Percentiles rank a stretch among this genome's conserved stretches.
These are phyloP conservation scores for Eclectus roratus DNA, from an alignment of 2,113 vertebrate genomes.

Conservation along the genomic window DNA sequence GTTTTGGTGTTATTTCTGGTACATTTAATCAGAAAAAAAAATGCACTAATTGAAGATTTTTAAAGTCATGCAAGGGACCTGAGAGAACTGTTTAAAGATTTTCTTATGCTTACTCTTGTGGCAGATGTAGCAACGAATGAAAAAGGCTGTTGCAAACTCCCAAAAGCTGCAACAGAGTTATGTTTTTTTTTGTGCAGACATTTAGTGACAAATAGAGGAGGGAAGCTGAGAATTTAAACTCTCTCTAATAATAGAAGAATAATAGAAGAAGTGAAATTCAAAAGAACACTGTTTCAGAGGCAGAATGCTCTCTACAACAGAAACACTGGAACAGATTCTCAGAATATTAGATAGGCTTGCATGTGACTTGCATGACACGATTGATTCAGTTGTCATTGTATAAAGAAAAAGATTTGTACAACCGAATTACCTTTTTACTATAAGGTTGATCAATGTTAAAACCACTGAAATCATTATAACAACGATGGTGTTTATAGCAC, in stretches of 20 bases:
- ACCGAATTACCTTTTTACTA: not conserved
- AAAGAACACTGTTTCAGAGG: not conserved
- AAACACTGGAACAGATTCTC: not conserved
- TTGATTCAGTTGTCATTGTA: not conserved
- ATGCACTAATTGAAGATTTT: not conserved
- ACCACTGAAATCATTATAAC: not conserved
- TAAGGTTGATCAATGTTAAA: not conserved
- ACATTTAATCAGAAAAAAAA: not conserved
- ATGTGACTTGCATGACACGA: not conserved
- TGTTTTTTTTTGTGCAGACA: not conserved
- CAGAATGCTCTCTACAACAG: not conserved
- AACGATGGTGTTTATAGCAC: not conserved
- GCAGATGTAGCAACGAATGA: not conserved
- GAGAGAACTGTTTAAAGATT: not conserved
- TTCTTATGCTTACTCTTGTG: not conserved
- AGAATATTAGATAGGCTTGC: not conserved
- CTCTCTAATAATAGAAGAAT: not conserved
- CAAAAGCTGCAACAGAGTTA: not conserved
- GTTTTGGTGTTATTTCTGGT: not conserved
- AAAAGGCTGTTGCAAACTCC: not conserved
- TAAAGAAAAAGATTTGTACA: not conserved
- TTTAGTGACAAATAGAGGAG: not conserved
- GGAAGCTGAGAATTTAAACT: not conserved
- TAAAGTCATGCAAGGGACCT: not conserved
- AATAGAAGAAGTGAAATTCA: not conserved